Conservation (phyloP, 2,113 vertebrate species). For the Cebidichthys violaceus region DNA sequence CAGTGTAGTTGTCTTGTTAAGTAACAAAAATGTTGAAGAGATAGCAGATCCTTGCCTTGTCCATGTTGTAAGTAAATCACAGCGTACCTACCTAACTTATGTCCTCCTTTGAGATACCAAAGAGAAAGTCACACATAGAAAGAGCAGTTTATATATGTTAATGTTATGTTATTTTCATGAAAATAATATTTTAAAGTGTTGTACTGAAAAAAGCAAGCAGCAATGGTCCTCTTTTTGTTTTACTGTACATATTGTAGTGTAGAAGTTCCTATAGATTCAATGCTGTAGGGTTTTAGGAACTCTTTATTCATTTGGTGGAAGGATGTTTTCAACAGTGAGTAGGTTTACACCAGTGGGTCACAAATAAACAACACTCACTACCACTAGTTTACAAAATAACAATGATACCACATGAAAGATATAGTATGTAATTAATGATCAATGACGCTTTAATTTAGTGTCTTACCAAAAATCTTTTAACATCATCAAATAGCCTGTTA, state of each 20-base stretch:
- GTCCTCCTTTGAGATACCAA: constrained; percentile 25
- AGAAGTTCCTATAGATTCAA: constrained; percentile 33
- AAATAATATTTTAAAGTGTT: constrained; percentile 13
- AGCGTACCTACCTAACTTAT: neutral
- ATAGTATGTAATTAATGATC: constrained; percentile 17
- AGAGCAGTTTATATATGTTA: constrained; percentile 6
- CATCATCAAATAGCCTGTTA: constrained; percentile 32
- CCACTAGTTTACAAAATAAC: constrained; percentile 20
- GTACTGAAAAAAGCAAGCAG: constrained; percentile 14
- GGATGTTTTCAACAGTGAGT: too few species aligned
- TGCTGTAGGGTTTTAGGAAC: constrained; percentile 12
- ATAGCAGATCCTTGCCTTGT: constrained; percentile 1
- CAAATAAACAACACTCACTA: constrained; percentile 23
- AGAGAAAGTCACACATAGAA: constrained; percentile 19
- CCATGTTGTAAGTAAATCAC: constrained; percentile 14
- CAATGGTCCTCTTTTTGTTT: constrained; percentile 31
- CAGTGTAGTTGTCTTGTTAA: constrained; percentile 31
- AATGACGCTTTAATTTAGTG: constrained; percentile 22
- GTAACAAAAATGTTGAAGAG: constrained; percentile 16
- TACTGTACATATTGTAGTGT: constrained; percentile 45
- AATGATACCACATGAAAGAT: constrained; percentile 13
- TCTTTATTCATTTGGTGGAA: constrained; percentile 12
- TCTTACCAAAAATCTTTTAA: constrained; percentile 24
- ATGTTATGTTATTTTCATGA: constrained; percentile 9
- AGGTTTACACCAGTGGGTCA: constrained; percentile 58